Evolutionary conservation across 2,113 vertebrate genomes (phyloP).

Genomic region (Vulpes ferrilata): DNA sequence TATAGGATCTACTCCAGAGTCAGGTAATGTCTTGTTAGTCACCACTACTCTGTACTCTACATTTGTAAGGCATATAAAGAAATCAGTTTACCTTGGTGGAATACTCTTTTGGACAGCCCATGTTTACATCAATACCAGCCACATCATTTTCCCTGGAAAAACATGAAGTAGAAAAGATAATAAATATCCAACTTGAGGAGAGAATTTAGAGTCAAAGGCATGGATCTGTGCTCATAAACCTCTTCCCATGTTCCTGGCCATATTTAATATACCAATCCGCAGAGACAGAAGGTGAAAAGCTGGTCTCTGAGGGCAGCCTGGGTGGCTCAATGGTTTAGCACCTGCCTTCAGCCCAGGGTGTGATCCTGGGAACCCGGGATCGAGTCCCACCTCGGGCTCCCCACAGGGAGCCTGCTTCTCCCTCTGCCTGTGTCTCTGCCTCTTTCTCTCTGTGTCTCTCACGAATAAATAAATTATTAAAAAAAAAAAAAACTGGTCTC

Average conservation of each 20-base stretch:
- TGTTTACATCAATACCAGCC: slow-evolving; percentile 96
- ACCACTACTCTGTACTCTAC: slow-evolving; percentile 22
- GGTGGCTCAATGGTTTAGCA: too few relatives aligned
- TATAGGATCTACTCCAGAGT: neutral
- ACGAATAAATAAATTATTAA: too few relatives aligned
- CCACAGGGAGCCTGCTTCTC: too few relatives aligned
- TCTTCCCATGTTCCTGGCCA: neutral
- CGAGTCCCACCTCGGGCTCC: too few relatives aligned
- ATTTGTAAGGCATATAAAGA: slow-evolving; percentile 9
- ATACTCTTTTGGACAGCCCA: slow-evolving; percentile 99
- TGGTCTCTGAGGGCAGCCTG: neutral
- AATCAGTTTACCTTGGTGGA: slow-evolving; percentile 95
- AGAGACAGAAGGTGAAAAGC: neutral
- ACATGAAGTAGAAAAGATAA: slow-evolving; percentile 41
- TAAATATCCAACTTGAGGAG: slow-evolving; percentile 45
- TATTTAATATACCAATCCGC: slow-evolving; percentile 45
- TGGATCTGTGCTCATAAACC: neutral
- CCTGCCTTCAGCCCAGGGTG: too few relatives aligned
- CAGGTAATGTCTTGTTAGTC: neutral
- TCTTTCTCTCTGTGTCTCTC: too few relatives aligned
- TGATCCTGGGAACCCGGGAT: too few relatives aligned
- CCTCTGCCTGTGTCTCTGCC: too few relatives aligned
- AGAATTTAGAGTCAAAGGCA: slow-evolving; percentile 26
- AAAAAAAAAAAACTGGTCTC: neutral
- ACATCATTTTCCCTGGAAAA: slow-evolving; percentile 94